Percentiles rank a stretch among this genome's conserved stretches.
These are phyloP conservation scores for Papilio machaon DNA, from an alignment of 1,140 invertebrate species.

Conservation along the genomic window DNA sequence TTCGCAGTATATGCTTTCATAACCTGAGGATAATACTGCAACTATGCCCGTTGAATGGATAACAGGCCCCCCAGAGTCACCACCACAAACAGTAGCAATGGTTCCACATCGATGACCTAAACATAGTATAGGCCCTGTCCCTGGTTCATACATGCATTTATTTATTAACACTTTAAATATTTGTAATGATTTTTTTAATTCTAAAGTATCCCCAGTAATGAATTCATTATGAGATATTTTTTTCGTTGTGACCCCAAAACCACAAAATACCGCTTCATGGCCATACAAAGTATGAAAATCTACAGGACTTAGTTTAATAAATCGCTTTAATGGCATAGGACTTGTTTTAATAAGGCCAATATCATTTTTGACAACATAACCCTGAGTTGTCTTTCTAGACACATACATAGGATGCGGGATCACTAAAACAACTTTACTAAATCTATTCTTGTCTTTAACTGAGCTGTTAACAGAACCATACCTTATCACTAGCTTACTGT, in stretches of 20 bases:
- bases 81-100: too few species aligned
- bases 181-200: slow-evolving; percentile 22
- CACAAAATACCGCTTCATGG: slow-evolving; percentile 25
- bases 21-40: slow-evolving; percentile 9
- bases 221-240: not conserved
- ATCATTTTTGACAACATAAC: not conserved
- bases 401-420: slow-evolving; percentile 6
- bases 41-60: slow-evolving; percentile 21
- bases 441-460: not conserved
- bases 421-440: slow-evolving; percentile 1
- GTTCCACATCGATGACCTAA: slow-evolving; percentile 20
- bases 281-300: slow-evolving; percentile 21
- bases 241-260: slow-evolving; percentile 12
- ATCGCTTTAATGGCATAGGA: not conserved
- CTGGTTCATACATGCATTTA: too few species aligned
- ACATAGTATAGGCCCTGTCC: too few species aligned
- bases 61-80: slow-evolving; percentile 21
- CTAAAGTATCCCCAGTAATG: not conserved
- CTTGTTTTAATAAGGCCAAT: slow-evolving; percentile 28
- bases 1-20: too few species aligned
- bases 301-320: slow-evolving; percentile 27
- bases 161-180: slow-evolving; percentile 4
- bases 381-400: not conserved
- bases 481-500: too few species aligned
- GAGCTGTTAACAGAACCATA: not conserved